Evolutionary conservation across 2,888 invertebrate species (phyloP), one percentile per base, ranked within the genome.

Genomic region (Aphidoletes aphidimyza): DNA sequence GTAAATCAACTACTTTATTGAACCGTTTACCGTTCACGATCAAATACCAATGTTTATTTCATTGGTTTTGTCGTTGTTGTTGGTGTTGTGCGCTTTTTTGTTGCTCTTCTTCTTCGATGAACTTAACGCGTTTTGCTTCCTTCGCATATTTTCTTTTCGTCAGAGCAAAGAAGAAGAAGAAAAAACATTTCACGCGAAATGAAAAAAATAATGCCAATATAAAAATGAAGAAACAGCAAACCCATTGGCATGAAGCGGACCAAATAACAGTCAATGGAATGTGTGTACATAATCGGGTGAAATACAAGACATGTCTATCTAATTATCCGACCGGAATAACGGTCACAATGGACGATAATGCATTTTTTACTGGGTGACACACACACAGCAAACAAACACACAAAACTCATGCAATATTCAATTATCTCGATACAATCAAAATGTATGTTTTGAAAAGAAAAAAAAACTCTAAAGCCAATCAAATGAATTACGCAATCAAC

Each of bases 1-100:
- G 69, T 69, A 69, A 69, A 69, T 69, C 69, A 69, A 69, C 69
- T 69, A 69, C 30, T 69, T 69, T 69, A 69, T 69, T 69, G 69
- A 69, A 69, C 5, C 69, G 69, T 30, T 69, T 69, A 54, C 69
- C 30, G 69, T 69, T 69, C 69, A 34, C 69, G 69, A 69, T 34
- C 69, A 30, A 69, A 69, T 69, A 69, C 69, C 69, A 69, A 69
- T 69, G 69, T 69, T 69, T 69, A 69, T 69, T 69, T 69, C 69
- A 69, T 69, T 26, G n/a, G n/a, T n/a, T n/a, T n/a, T 30, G n/a
- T 54, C n/a, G 2, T 22, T 22, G n/a, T n/a, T n/a, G n/a, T n/a
- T n/a, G n/a, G n/a, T 17, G 9, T 8, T 47, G 9, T 17, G 6
- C 47, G 6, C 17, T 2, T 47, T 47, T 47, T 47, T 22, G n/a